Percentiles rank a stretch among this genome's conserved stretches.
Evolutionary conservation across 1,140 invertebrate genomes (phyloP).

Genomic region (Euwallacea similis): DNA sequence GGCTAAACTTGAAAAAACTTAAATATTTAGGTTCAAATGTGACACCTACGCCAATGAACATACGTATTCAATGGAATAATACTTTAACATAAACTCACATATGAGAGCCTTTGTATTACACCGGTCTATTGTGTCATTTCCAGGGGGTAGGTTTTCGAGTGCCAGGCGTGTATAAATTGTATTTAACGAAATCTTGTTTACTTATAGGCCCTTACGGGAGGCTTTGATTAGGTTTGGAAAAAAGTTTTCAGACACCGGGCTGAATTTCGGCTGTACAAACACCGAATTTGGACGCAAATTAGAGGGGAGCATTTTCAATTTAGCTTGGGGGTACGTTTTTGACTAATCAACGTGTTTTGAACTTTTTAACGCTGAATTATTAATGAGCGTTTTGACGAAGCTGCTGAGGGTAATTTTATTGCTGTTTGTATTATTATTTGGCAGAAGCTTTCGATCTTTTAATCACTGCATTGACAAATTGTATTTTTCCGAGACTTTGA

Average conservation of each 20-base stretch:
- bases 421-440: not conserved
- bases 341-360: conserved; percentile 6
- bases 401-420: too few relatives aligned
- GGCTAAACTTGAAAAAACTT: not conserved
- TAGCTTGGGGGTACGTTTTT: not conserved
- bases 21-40: not conserved
- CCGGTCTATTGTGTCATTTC: conserved; percentile 24
- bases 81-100: conserved; percentile 26
- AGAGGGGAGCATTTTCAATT: conserved; percentile 14
- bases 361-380: conserved; percentile 7
- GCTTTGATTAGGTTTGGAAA: conserved; percentile 22
- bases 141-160: conserved; percentile 24
- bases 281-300: conserved; percentile 1
- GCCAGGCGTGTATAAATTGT: conserved; percentile 14
- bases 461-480: too few relatives aligned
- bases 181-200: conserved; percentile 23
- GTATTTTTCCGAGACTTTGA: too few relatives aligned
- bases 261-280: conserved; percentile 18
- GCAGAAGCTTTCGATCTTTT: not conserved
- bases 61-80: not conserved
- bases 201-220: conserved; percentile 21
- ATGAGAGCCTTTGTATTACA: not conserved
- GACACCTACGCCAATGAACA: not conserved
- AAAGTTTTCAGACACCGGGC: conserved; percentile 27
- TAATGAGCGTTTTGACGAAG: not conserved